A percentile compares a stretch with the other conserved stretches of the same genome.
Evolutionary conservation across 1,140 invertebrate genomes (phyloP).

Genomic region (Scaptomyza pallida): DNA sequence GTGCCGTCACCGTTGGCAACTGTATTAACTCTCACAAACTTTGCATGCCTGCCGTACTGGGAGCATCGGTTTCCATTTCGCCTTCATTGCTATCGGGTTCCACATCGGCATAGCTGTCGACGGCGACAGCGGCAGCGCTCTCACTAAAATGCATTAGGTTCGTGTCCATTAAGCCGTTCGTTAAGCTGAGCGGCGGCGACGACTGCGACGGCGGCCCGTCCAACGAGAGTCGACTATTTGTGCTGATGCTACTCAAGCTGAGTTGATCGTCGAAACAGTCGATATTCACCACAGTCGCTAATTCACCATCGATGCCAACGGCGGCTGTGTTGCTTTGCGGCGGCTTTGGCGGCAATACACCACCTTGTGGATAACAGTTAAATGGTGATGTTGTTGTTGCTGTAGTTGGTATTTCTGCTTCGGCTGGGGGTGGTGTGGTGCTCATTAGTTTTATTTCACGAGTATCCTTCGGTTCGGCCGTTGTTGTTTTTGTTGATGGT

Average conservation of each 20-base stretch:
- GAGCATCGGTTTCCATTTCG: background rate
- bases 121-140: slow-evolving; percentile 86
- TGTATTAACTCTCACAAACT: slow-evolving; percentile 82
- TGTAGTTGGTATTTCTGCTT: slow-evolving; percentile 2
- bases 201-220: slow-evolving; percentile 88
- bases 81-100: background rate
- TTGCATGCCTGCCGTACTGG: slow-evolving; percentile 24
- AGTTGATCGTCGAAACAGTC: slow-evolving; percentile 89
- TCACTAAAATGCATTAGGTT: slow-evolving; percentile 90
- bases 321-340: slow-evolving; percentile 28
- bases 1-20: slow-evolving; percentile 47
- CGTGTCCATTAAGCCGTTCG: slow-evolving; percentile 87
- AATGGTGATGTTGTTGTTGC: background rate
- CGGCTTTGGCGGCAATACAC: slow-evolving; percentile 1
- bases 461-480: slow-evolving; percentile 2
- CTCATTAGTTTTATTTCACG: slow-evolving; percentile 38
- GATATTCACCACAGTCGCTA: slow-evolving; percentile 78
- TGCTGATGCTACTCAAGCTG: slow-evolving; percentile 92
- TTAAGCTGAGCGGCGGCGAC: slow-evolving; percentile 86
- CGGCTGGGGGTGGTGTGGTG: slow-evolving; percentile 39
- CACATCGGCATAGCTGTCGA: slow-evolving; percentile 85
- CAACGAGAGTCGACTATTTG: slow-evolving; percentile 90
- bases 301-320: slow-evolving; percentile 42
- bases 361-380: background rate
- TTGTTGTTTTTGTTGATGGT: too few relatives aligned